Evolutionary conservation across 2,797 vertebrate species (phyloP).

Genomic region (Gephyroberyx darwinii): DNA sequence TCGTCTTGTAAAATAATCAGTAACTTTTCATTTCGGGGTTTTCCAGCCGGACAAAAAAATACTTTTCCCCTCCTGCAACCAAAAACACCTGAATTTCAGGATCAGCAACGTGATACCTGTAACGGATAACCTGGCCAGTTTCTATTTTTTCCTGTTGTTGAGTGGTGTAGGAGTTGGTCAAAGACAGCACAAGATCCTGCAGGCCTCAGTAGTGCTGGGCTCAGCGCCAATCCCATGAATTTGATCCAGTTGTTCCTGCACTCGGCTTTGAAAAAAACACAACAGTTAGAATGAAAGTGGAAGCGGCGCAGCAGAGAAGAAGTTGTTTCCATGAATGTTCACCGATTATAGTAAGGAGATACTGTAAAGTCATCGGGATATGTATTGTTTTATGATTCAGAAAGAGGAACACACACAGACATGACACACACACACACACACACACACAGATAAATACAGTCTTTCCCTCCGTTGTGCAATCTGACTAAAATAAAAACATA

Average conservation of each 20-base stretch:
- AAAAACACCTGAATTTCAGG: background rate
- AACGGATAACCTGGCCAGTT: too few relatives aligned
- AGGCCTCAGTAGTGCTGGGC: background rate
- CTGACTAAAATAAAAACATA: too few relatives aligned
- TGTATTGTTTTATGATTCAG: constrained; percentile 9
- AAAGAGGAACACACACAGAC: background rate
- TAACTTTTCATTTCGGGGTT: too few relatives aligned
- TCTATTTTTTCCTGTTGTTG: background rate
- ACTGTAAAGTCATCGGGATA: background rate
- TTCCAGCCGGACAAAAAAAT: too few relatives aligned
- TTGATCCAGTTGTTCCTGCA: constrained; percentile 23
- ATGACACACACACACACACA: too few relatives aligned
- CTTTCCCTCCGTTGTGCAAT: too few relatives aligned
- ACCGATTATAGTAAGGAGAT: constrained; percentile 10
- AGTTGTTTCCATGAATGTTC: constrained; percentile 11
- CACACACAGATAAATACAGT: too few relatives aligned
- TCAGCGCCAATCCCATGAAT: background rate
- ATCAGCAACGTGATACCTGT: background rate
- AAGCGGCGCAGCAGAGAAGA: constrained; percentile 38
- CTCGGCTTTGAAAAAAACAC: constrained; percentile 18
- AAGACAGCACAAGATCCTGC: background rate
- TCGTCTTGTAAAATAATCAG: too few relatives aligned
- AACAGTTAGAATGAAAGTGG: constrained; percentile 34
- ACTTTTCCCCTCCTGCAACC: too few relatives aligned
- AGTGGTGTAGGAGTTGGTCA: background rate